Evolutionary conservation across 2,113 vertebrate species (phyloP).

Genomic region (Colinus virginianus): DNA sequence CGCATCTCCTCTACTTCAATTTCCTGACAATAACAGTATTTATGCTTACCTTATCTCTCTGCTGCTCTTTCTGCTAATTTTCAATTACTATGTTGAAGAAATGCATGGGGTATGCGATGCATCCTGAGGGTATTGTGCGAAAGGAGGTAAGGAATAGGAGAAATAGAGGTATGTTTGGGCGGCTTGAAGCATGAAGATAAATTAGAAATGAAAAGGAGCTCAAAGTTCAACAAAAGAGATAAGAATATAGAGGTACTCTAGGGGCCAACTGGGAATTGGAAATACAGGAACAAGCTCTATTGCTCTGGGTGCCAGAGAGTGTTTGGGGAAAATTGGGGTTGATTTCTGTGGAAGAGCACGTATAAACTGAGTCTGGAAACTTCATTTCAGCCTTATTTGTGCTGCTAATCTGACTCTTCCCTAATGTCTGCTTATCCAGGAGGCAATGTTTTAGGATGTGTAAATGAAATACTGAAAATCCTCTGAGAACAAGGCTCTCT

Average conservation of each 20-base stretch:
- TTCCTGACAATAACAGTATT: neutral
- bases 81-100: neutral
- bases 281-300: neutral
- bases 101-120: rapidly evolving
- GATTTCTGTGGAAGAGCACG: rapidly evolving
- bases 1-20: neutral
- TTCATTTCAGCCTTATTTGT: neutral
- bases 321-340: neutral
- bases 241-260: neutral
- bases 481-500: neutral
- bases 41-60: neutral
- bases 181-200: neutral
- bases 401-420: neutral
- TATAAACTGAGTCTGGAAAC: neutral
- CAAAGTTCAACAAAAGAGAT: rapidly evolving
- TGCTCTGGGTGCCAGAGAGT: neutral
- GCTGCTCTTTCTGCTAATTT: neutral
- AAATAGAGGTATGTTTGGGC: neutral
- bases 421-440: neutral
- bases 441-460: neutral
- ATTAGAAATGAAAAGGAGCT: neutral
- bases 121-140: neutral
- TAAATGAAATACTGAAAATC: neutral
- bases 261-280: neutral
- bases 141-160: neutral